Base-by-base conservation (phyloP, 2,888 invertebrate genomes). In the Cartodere bifasciata region DNA sequence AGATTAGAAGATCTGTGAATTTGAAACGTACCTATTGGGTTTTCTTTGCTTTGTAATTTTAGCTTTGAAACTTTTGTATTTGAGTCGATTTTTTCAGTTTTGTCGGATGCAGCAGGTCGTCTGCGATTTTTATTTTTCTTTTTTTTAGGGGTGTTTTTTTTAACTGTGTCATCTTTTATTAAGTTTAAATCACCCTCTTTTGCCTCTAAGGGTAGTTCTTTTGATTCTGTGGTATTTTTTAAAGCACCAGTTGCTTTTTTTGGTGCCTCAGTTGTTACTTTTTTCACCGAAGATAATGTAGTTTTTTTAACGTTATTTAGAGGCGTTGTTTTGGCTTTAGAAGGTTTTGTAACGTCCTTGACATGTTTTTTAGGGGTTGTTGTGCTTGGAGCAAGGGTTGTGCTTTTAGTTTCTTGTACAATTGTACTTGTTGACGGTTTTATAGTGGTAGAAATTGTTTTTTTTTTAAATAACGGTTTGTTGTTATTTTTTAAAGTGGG, bases 321-420 rank as follows among this genome's bases (percentile, higher is more conserved):
- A 13, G 73, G 62, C 1, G 75, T 70, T 4, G 74, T 70, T 46
- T 75, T 75, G 10, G 75, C 57, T 57, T 74, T 75, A 3, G 71
- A 71, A 21, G 67, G 31, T 37, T 51, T 50, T 14, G 46, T 40
- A 10, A 38, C 32, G 23, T 43, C 31, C 37, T 33, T 37, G 29
- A 35, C 16, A 9, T 23, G 7, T 10, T 9, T 23, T 23, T 7
- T 20, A 7, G 20, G n/a, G 6, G 16, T n/a, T 34, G 17, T 23
- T 10, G 34, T 23, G 23, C 11, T 14, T 29, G 31, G 11, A 25
- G 29, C 17, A 33, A 35, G 14, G 33, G 28, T 30, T 39, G 41
- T 3, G 36, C 21, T 20, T 20, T 20, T 20, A 4, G 38, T 37
- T 15, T 30, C 32, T 13, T 26, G 31, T 6, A 59, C 60, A 36